Conservation (phyloP, 1,140 invertebrate species). For the Drosophila grimshawi region DNA sequence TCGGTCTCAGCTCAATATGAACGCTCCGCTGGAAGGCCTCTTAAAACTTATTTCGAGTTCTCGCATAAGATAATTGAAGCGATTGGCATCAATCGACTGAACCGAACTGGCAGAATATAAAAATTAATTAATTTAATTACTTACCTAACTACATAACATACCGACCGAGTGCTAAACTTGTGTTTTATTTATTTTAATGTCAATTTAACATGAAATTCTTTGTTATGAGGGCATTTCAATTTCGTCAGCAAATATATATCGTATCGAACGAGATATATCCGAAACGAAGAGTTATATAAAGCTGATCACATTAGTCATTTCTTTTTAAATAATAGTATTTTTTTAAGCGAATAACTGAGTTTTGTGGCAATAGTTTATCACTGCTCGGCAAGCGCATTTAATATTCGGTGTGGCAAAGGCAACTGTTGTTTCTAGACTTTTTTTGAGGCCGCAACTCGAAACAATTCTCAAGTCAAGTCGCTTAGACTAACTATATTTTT, state of each 20-base stretch:
- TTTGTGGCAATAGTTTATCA: no score
- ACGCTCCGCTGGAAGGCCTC: constrained; percentile 53
- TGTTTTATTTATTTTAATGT: constrained; percentile 52
- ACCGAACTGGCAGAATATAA: constrained; percentile 54
- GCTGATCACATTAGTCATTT: no score
- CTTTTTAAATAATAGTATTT: no score
- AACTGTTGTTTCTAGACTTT: neutral
- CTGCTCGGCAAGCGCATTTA: no score
- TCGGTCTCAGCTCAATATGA: constrained; percentile 42
- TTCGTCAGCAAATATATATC: no score
- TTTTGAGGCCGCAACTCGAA: constrained; percentile 10
- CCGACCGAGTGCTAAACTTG: constrained; percentile 36
- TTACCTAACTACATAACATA: constrained; percentile 66
- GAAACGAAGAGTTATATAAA: neutral
- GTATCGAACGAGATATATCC: no score
- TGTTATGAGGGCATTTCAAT: neutral
- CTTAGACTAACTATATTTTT: constrained; percentile 22
- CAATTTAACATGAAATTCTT: constrained; percentile 57
- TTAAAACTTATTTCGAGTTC: constrained; percentile 49
- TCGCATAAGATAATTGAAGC: constrained; percentile 60
- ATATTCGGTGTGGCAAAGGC: no score
- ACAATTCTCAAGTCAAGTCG: constrained; percentile 27
- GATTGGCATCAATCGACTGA: constrained; percentile 34
- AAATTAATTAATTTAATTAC: constrained; percentile 80
- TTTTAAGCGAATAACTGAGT: no score